Conservation (phyloP, 2,888 invertebrate genomes). For the Drosophila falleni region DNA sequence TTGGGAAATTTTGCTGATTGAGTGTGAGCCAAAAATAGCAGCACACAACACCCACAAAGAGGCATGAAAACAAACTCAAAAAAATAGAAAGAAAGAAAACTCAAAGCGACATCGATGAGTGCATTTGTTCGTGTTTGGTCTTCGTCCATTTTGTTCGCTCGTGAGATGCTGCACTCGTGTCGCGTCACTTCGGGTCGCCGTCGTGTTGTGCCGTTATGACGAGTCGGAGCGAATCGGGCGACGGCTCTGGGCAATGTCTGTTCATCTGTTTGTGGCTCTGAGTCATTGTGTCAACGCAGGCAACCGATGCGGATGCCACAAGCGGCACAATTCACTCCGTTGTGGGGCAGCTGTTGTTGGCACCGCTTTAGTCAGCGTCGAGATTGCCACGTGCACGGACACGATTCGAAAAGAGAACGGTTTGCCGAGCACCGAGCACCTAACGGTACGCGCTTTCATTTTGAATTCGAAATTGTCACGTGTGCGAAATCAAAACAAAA, state of each 20-base stretch:
- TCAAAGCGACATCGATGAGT: not conserved
- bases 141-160: slow-evolving; percentile 24
- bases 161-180: slow-evolving; percentile 41
- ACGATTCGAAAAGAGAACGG: slow-evolving; percentile 25
- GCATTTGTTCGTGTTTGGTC: slow-evolving; percentile 22
- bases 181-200: slow-evolving; percentile 7
- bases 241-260: slow-evolving; percentile 42
- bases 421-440: not conserved
- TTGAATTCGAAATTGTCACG: slow-evolving; percentile 28
- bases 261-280: slow-evolving; percentile 44
- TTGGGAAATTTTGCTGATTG: slow-evolving; percentile 39
- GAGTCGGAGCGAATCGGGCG: slow-evolving; percentile 18
- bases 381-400: slow-evolving; percentile 75
- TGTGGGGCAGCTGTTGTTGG: slow-evolving; percentile 33
- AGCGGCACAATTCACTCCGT: slow-evolving; percentile 51
- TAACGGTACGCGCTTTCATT: slow-evolving; percentile 5
- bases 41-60: not conserved
- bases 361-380: slow-evolving; percentile 67
- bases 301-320: slow-evolving; percentile 53
- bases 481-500: slow-evolving; percentile 31
- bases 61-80: slow-evolving; percentile 8
- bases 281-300: slow-evolving; percentile 63
- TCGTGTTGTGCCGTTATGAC: slow-evolving; percentile 17
- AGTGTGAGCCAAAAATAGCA: slow-evolving; percentile 36
- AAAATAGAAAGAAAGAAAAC: not conserved